Percentiles rank a stretch among this genome's conserved stretches.
Evolutionary conservation across 2,888 invertebrate species (phyloP).

Genomic region (Neoaliturus tenellus): DNA sequence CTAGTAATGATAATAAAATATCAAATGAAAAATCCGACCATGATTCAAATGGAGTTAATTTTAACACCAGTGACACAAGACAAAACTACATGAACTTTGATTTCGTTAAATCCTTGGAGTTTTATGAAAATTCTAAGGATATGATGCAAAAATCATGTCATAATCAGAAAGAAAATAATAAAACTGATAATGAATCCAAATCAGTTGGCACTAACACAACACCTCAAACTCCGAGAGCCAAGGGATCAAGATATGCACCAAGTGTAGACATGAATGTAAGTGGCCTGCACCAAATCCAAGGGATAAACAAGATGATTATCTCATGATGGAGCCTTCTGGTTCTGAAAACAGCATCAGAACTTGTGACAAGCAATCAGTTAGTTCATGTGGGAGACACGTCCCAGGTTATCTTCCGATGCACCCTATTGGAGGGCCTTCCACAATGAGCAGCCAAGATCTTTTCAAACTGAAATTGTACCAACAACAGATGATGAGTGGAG

Average conservation of each 20-base stretch:
- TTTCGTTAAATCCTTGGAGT: slow-evolving; percentile 84
- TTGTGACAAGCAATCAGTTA: neutral
- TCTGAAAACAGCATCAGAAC: neutral
- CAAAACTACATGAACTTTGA: slow-evolving; percentile 75
- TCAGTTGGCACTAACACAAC: slow-evolving; percentile 50
- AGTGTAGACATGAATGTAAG: slow-evolving; percentile 63
- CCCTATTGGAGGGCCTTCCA: slow-evolving; percentile 42
- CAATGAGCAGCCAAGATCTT: slow-evolving; percentile 10
- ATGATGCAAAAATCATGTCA: slow-evolving; percentile 77
- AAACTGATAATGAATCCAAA: slow-evolving; percentile 23
- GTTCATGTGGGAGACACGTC: slow-evolving; percentile 14
- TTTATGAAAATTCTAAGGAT: slow-evolving; percentile 87
- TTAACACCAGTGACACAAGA: slow-evolving; percentile 36
- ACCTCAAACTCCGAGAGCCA: slow-evolving; percentile 67
- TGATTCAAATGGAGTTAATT: slow-evolving; percentile 23
- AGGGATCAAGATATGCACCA: slow-evolving; percentile 63
- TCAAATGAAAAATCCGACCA: slow-evolving; percentile 38
- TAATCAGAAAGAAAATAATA: slow-evolving; percentile 55
- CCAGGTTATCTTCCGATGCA: slow-evolving; percentile 64
- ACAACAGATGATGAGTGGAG: slow-evolving; percentile 24
- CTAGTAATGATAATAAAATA: neutral
- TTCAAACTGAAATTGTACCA: slow-evolving; percentile 53
- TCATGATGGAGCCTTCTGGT: slow-evolving; percentile 80
- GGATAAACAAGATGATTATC: slow-evolving; percentile 77
- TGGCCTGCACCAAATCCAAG: neutral